These are phyloP conservation scores for Pelochelys cantorii DNA, from an alignment of 2,797 vertebrate genomes.

Conservation along the genomic window DNA sequence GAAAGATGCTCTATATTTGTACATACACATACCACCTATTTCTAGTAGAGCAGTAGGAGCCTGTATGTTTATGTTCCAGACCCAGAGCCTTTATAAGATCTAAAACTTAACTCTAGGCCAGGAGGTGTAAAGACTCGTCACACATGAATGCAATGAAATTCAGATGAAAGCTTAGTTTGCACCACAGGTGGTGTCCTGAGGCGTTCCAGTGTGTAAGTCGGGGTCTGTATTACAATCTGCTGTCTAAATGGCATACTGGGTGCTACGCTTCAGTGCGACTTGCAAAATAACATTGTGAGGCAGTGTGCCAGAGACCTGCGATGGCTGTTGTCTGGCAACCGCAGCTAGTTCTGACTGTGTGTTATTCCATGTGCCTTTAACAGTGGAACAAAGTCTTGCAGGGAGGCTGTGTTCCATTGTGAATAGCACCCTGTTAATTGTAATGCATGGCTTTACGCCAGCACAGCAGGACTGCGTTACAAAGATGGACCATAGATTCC, in stretches of 20 bases:
- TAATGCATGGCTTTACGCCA: conserved; percentile 25
- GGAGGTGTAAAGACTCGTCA: conserved; percentile 58
- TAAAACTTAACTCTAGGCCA: background rate
- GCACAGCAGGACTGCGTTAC: conserved; percentile 46
- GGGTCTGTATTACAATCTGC: conserved; percentile 3
- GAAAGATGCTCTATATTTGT: background rate
- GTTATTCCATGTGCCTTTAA: background rate
- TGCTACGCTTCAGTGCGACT: background rate
- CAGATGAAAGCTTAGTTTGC: conserved; percentile 73
- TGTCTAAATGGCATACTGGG: background rate
- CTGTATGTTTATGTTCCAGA: conserved; percentile 64
- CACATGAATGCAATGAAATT: conserved; percentile 66
- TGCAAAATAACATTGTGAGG: fast-evolving
- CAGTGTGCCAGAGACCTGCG: background rate
- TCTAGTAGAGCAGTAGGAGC: background rate
- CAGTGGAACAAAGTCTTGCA: conserved; percentile 15
- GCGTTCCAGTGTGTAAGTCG: conserved; percentile 27
- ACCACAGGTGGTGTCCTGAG: conserved; percentile 55
- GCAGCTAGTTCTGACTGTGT: background rate
- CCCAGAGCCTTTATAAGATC: background rate
- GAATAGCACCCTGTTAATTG: conserved; percentile 48
- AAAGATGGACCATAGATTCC: conserved; percentile 37
- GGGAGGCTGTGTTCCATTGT: background rate
- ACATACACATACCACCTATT: background rate
- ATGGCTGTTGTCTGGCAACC: background rate